Evolutionary conservation across 2,797 vertebrate genomes (phyloP), one percentile per base, ranked within the genome.

Genomic region (Botia almorhae): DNA sequence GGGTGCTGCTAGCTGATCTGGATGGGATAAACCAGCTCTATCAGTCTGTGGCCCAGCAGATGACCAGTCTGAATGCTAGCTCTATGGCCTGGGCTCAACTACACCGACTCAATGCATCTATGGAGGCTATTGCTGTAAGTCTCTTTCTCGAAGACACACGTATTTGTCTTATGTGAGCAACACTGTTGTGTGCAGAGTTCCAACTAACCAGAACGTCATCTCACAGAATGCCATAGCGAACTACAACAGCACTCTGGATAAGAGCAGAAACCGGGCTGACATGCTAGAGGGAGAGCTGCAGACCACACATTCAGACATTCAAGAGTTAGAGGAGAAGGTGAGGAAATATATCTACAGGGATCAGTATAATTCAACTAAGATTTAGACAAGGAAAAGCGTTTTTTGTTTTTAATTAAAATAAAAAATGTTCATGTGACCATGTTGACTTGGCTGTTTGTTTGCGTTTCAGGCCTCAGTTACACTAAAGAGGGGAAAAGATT

Each of bases 1-100:
- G 95, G 17, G 92, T 96, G 55, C 90, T 99, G 74, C 82, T 99
- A 92, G 94, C 96, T 10, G 96, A 98, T 83, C 92, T 99, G 83
- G 93, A 96, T 53, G 88, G 48, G 63, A 88, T 95, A 0, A 86
- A 90, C 2, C 19, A 39, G 2, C 78, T 93, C 83, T 92, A 97
- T 73, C 87, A 84, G 0, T 85, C 89, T 0, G 92, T 95, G 4
- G 87, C 60, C 0, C 6, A 61, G 72, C 97, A 95, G 89, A 86
- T 98, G 84, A 89, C n/a, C 2, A 93, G 88, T 33, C 83, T 98
- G 78, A 98, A 94, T 0, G 86, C 95, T 89, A 98, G 96, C 91
- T 93, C 96, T 6, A 85, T 93, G 0, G 95, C 94, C 76, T 97
- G 96, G 97, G 87, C 92, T 64, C 95, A 91, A 85, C 93, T 99